Evolutionary conservation across 2,888 invertebrate species (phyloP).

Genomic region (Sipha maydis): DNA sequence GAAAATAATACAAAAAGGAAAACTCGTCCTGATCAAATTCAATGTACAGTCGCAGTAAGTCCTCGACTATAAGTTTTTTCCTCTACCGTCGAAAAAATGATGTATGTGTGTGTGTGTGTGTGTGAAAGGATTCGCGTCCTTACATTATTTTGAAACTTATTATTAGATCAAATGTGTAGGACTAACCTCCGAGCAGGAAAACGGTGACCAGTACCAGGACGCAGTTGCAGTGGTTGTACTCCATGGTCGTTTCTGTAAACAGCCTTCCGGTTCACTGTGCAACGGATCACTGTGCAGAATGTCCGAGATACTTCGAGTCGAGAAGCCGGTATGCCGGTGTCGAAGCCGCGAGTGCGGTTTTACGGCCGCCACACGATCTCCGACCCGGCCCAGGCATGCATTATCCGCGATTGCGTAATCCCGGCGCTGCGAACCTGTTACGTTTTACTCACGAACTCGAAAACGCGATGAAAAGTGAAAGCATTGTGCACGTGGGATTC

Average conservation of each 20-base stretch:
- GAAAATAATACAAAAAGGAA: no score
- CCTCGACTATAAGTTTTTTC: no score
- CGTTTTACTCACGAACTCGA: slow-evolving; percentile 45
- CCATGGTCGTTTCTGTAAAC: neutral
- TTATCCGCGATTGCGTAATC: slow-evolving; percentile 32
- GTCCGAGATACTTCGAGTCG: neutral
- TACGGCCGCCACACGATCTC: neutral
- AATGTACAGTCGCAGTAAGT: no score
- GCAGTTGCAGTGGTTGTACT: neutral
- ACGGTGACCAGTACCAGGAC: neutral
- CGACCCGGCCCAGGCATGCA: neutral
- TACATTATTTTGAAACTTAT: no score
- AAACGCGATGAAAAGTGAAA: slow-evolving; percentile 49
- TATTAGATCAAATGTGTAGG: no score
- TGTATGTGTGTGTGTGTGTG: no score
- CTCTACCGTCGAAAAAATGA: no score
- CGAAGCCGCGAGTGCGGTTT: neutral
- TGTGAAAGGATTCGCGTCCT: no score
- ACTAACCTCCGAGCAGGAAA: neutral
- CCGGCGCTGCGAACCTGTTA: slow-evolving; percentile 1
- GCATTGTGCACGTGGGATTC: neutral
- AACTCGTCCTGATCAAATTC: no score
- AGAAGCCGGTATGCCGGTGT: neutral
- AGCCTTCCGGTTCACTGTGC: neutral
- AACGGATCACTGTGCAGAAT: slow-evolving; percentile 9